Conservation (phyloP, 2,797 vertebrate genomes). For the Mus caroli region DNA sequence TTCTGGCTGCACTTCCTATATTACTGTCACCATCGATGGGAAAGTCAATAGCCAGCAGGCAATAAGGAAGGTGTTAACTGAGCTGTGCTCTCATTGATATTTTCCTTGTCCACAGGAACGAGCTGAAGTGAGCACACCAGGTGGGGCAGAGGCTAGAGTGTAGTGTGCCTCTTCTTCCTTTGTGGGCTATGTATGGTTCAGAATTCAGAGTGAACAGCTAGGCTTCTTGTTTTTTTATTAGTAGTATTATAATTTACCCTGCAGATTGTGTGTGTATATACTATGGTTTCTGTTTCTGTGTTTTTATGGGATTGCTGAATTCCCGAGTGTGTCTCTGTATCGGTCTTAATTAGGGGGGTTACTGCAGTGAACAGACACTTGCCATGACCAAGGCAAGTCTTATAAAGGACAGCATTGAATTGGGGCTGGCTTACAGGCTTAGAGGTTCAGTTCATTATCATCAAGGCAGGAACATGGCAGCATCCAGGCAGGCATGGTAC, state of each 20-base stretch:
- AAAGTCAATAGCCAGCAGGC: not conserved
- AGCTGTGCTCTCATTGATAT: too few relatives aligned
- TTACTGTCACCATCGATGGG: not conserved
- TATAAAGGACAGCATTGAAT: not conserved
- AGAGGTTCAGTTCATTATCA: not conserved
- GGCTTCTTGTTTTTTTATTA: not conserved
- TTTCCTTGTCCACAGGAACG: not conserved
- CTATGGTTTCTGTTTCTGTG: not conserved
- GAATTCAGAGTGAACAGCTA: accelerated
- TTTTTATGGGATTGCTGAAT: not conserved
- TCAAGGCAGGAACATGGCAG: not conserved
- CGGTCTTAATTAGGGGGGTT: not conserved
- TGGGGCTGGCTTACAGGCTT: not conserved
- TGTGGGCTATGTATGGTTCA: accelerated
- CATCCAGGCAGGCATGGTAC: not conserved
- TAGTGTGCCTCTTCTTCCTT: accelerated
- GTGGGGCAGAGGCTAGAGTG: not conserved
- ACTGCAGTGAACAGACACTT: not conserved
- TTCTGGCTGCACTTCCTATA: not conserved
- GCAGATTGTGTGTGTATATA: not conserved
- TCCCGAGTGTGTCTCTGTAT: not conserved
- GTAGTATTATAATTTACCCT: not conserved
- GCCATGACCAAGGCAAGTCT: not conserved
- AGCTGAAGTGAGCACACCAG: not conserved
- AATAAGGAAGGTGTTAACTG: accelerated